Evolutionary conservation across 2,797 vertebrate species (phyloP).

Genomic region (Staurois parvus): DNA sequence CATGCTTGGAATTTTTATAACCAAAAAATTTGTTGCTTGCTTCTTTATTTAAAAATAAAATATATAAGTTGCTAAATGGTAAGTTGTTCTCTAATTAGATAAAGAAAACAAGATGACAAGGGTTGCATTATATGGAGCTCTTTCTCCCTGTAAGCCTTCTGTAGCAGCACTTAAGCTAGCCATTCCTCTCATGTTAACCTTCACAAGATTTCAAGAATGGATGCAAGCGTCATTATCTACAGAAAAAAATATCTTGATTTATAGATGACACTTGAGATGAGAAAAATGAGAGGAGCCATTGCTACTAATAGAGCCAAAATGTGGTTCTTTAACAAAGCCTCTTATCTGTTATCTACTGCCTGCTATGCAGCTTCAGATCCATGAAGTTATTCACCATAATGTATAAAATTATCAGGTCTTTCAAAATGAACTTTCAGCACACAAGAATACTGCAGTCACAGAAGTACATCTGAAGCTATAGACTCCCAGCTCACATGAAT

Average conservation of each 20-base stretch:
- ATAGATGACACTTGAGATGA: slow-evolving; percentile 12
- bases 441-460: not conserved
- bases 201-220: not conserved
- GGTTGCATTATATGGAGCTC: not conserved
- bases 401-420: not conserved
- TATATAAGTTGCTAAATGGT: not conserved
- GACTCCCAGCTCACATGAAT: not conserved
- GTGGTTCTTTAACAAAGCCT: not conserved
- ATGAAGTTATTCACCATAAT: not conserved
- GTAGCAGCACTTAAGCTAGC: not conserved
- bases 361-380: not conserved
- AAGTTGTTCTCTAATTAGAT: not conserved
- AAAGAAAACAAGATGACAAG: not conserved
- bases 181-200: not conserved
- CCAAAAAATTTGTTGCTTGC: too few species aligned
- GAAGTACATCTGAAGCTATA: too few species aligned
- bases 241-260: not conserved
- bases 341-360: not conserved
- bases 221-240: not conserved
- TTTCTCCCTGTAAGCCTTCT: not conserved
- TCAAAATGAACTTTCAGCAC: not conserved
- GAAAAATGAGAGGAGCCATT: not conserved
- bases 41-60: not conserved
- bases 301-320: not conserved
- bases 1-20: too few species aligned